Base-by-base conservation (phyloP, 1,140 invertebrate species). In the Drosophila pandora region DNA sequence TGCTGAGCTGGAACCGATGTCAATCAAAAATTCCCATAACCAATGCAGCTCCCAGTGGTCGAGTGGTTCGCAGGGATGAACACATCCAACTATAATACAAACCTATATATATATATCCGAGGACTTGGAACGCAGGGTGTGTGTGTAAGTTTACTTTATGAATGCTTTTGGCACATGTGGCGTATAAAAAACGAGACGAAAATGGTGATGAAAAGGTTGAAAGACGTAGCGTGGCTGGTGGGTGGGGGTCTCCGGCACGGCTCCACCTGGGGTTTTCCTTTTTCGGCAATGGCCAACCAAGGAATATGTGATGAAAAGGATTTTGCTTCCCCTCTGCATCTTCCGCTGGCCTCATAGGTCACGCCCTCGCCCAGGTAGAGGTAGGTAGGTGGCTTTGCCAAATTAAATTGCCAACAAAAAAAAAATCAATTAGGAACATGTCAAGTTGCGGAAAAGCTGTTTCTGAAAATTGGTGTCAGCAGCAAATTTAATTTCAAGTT, bases 21-120 rank as follows among this genome's bases (percentile, higher is more conserved):
- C 85, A 90, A 90, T 90, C 85, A 90, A 90, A 83, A 90, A 90
- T 90, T 90, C 85, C 87, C 87, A 85, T 90, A 85, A 82, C 81
- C 81, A 76, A 81, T 85, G 85, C 85, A 83, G 75, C 67, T 58
- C 67, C 70, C 57, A 67, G 55, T 68, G 64, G 79, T 69, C 58
- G 75, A 70, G 73, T 76, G 65, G 64, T 56, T 63, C 45, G 34
- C 64, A 49, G 67, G 63, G 63, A 41, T 57, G 62, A 62, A 65
- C 57, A 61, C 22, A 9, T 59, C 13, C 34, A 53, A 50, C 7
- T 45, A 30, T 68, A 57, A 32, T 39, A 71, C 54, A 67, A 30
- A 50, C n/a, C 28, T 28, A 71, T 25, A 62, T 32, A 43, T 52
- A 60, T 57, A 28, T 48, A 25, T 39, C 21, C 17, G 10, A 55